Conservation (phyloP, 1,140 invertebrate species). For the Drosophila kohkoa region DNA sequence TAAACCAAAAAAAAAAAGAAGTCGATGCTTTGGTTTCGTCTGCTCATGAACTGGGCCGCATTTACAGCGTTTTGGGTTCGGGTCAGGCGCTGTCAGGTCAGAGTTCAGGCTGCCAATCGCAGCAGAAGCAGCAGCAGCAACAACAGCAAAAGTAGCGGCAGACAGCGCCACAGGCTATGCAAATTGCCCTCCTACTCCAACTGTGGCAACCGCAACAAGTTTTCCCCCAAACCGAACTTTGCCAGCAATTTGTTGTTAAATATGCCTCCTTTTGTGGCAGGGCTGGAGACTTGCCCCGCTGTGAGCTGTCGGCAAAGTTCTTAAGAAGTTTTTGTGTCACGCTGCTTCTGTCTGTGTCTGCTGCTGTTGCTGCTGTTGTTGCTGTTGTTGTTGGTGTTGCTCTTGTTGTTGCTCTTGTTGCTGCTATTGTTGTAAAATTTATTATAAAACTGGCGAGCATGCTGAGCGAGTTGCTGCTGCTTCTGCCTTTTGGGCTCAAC, state of each 20-base stretch:
- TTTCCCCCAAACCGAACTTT: not conserved
- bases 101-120: constrained; percentile 55
- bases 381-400: constrained; percentile 14
- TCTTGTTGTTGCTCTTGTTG: constrained; percentile 31
- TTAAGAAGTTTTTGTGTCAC: constrained; percentile 77
- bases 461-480: constrained; percentile 37
- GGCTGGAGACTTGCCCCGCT: constrained; percentile 11
- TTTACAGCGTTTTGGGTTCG: not conserved
- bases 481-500: constrained; percentile 7
- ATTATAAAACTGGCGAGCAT: constrained; percentile 71
- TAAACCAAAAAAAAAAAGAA: too few species aligned
- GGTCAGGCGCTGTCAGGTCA: constrained; percentile 62
- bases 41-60: constrained; percentile 18
- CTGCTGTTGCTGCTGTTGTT: constrained; percentile 29
- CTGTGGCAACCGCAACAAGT: not conserved
- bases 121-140: not conserved
- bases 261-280: constrained; percentile 6
- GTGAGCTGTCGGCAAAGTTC: constrained; percentile 73
- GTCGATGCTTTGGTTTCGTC: constrained; percentile 6
- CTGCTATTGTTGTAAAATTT: constrained; percentile 71
- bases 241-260: constrained; percentile 38
- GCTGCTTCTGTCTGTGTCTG: constrained; percentile 63
- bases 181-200: constrained; percentile 11
- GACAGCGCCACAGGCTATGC: constrained; percentile 35
- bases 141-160: not conserved